Conservation (phyloP, 2,888 invertebrate genomes). For the Eueremaeus valkanovi region DNA sequence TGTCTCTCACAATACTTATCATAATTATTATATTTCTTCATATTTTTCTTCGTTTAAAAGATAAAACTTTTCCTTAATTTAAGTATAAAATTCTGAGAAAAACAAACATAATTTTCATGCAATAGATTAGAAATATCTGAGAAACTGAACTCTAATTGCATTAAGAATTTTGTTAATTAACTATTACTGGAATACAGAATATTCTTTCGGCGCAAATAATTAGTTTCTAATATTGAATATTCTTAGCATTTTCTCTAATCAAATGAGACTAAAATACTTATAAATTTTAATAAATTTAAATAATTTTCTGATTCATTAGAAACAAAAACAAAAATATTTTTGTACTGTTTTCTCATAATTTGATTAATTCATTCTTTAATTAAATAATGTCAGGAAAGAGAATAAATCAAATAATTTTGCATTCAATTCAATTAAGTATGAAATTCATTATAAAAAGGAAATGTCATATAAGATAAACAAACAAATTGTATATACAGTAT, state of each 20-base stretch:
- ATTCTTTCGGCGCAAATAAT: too few relatives aligned
- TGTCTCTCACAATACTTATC: constrained; percentile 1
- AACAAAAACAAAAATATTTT: not conserved
- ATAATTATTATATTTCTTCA: not conserved
- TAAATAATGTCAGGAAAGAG: too few relatives aligned
- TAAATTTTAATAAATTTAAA: not conserved
- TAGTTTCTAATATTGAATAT: too few relatives aligned
- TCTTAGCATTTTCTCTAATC: too few relatives aligned
- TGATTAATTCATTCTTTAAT: too few relatives aligned
- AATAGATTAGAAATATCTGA: not conserved
- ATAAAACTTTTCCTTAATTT: not conserved
- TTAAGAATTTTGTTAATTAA: too few relatives aligned
- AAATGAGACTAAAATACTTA: too few relatives aligned
- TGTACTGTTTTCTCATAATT: not conserved
- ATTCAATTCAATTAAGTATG: not conserved
- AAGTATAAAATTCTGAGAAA: not conserved
- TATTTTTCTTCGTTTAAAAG: not conserved
- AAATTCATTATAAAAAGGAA: not conserved
- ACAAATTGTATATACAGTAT: too few relatives aligned
- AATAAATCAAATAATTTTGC: too few relatives aligned
- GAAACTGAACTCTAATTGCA: too few relatives aligned
- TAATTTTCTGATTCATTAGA: not conserved
- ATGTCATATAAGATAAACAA: too few relatives aligned
- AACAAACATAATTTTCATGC: not conserved
- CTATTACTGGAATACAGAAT: too few relatives aligned